phyloP scores from a whole-genome alignment of 2,797 vertebrate species.

The Jordanella pulchra region DNA sequence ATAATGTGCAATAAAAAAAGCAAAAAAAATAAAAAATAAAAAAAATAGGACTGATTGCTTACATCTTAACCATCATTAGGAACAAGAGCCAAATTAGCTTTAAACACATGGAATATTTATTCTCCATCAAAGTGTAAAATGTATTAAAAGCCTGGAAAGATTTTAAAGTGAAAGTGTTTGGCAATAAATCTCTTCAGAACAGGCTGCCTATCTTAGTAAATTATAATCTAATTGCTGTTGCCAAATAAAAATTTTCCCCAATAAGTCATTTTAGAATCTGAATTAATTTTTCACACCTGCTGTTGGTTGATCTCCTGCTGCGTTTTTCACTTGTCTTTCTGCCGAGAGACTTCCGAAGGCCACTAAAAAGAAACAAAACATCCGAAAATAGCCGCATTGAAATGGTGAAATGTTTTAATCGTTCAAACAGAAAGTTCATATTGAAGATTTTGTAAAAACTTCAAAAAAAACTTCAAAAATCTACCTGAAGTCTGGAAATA shows the following conservation, averaged over 20 bases:
- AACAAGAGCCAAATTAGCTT: background rate
- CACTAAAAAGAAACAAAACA: conserved; percentile 67
- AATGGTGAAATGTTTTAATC: background rate
- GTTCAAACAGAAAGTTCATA: background rate
- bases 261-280: background rate
- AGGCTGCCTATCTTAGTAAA: background rate
- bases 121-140: too few species aligned
- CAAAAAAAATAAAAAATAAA: background rate
- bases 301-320: conserved; percentile 76
- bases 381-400: background rate
- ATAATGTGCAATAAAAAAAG: background rate
- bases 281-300: conserved; percentile 75
- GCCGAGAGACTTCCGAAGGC: conserved; percentile 88
- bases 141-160: background rate
- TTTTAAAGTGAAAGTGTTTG: background rate
- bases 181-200: background rate
- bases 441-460: background rate
- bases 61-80: background rate
- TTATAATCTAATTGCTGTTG: background rate
- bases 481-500: conserved; percentile 91
- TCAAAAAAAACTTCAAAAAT: background rate
- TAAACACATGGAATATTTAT: background rate
- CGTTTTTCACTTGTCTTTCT: conserved; percentile 85
- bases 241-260: background rate
- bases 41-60: background rate